Evolutionary conservation across 2,888 invertebrate species (phyloP).

Genomic region (Amphipyra tragopoginis): DNA sequence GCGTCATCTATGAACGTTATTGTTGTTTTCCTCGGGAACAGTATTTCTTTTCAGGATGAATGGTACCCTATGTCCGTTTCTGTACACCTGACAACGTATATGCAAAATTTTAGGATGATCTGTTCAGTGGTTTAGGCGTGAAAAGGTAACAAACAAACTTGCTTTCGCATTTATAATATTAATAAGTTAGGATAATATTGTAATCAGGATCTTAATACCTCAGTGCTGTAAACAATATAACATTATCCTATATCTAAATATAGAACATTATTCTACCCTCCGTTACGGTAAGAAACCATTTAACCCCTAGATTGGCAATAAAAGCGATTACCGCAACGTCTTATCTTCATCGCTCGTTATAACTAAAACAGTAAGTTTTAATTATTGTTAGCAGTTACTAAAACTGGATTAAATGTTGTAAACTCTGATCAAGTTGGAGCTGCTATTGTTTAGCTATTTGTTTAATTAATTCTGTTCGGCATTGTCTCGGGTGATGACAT

Average conservation of each 20-base stretch:
- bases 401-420: conserved; percentile 51
- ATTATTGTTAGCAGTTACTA: conserved; percentile 45
- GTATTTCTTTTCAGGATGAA: too few relatives aligned
- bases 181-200: too few relatives aligned
- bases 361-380: conserved; percentile 45
- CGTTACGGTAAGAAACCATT: conserved; percentile 15
- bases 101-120: too few relatives aligned
- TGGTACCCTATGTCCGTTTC: too few relatives aligned
- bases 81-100: too few relatives aligned
- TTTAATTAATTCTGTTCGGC: conserved; percentile 48
- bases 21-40: too few relatives aligned
- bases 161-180: too few relatives aligned
- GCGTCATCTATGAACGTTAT: too few relatives aligned
- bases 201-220: too few relatives aligned
- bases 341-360: conserved; percentile 30
- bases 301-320: conserved; percentile 27
- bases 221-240: too few relatives aligned
- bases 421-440: conserved; percentile 34
- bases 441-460: conserved; percentile 45
- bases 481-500: conserved; percentile 36
- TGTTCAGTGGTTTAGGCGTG: too few relatives aligned
- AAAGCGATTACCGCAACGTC: conserved; percentile 36
- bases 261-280: background rate
- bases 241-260: background rate
- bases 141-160: too few relatives aligned